Base-by-base conservation (phyloP, 2,113 vertebrate genomes). In the Proterorhinus semilunaris region DNA sequence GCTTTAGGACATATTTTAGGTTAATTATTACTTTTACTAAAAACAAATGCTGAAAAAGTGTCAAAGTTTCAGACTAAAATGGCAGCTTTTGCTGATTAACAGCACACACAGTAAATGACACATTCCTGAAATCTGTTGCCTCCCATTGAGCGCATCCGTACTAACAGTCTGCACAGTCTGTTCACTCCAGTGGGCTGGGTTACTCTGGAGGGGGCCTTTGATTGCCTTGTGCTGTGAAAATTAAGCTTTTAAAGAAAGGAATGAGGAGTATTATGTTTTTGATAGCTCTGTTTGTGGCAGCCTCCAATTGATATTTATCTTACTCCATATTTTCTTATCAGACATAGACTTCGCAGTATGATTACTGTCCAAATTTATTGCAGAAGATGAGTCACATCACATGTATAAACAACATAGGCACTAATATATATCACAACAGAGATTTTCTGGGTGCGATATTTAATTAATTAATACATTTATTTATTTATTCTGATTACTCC, bases 201-300 rank as follows among this genome's bases (percentile, higher is more conserved):
- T 71, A 72, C 85, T 87, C 75, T 64, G 62, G 69, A 71, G 79
- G 65, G 62, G 53, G 69, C 50, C 36, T 69, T 5, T 76, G 71
- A 82, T 78, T 73, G 80, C 69, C 74, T 87, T 83, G 79, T 71
- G 67, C 72, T 70, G 66, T 70, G 75, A 67, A 88, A 85, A 87
- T 85, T 55, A 85, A 87, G 83, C 2, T 51, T 78, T 58, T 49
- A 61, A 76, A 62, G 51, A 44, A 50, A 69, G 70, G 64, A 73
- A 68, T 17, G 62, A 58, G 79, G 54, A n/a, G 54, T 66, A 87
- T 85, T 74, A 6, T 74, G 84, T 85, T 80, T 53, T 71, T 66
- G 54, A 44, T 2, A 1, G 44, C 75, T 21, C 58, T 68, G 50
- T 72, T 71, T 27, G 17, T 55, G 9, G 27, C 27, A 36, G 27